Percentiles rank a stretch among this genome's conserved stretches.
Conservation (phyloP, 2,888 invertebrate genomes). For the Lamellibrachia columna region DNA sequence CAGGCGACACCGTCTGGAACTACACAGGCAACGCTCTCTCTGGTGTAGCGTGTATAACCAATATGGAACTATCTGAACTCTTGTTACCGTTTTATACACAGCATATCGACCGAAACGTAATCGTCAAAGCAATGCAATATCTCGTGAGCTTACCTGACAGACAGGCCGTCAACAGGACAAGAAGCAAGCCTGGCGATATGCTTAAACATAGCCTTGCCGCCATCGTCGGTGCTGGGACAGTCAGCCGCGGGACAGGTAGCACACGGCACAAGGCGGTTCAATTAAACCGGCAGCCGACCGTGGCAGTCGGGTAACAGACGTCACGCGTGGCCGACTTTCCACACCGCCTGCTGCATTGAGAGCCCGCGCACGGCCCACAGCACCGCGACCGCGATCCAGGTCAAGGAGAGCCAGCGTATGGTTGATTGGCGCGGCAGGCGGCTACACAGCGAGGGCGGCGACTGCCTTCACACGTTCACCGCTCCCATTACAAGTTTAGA, state of each 20-base stretch:
- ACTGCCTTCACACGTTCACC: background rate
- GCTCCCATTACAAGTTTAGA: background rate
- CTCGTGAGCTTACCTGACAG: background rate
- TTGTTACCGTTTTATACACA: background rate
- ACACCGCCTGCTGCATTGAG: background rate
- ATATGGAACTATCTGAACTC: background rate
- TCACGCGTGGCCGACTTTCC: conserved; percentile 12
- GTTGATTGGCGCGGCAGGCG: background rate
- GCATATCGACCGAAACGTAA: background rate
- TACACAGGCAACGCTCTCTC: background rate
- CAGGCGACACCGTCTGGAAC: background rate
- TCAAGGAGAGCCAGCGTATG: background rate
- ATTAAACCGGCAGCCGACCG: background rate
- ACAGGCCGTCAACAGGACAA: background rate
- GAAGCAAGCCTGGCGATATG: background rate
- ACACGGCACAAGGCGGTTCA: background rate
- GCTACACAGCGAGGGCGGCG: background rate
- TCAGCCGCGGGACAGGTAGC: background rate
- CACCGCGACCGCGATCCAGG: background rate
- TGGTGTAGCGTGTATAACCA: background rate
- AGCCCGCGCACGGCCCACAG: background rate
- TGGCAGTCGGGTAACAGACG: background rate
- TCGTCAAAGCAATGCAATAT: background rate
- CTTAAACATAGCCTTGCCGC: background rate
- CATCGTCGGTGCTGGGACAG: background rate